Evolutionary conservation across 1,140 invertebrate species (phyloP).

Genomic region (Pteromalus puparum): DNA sequence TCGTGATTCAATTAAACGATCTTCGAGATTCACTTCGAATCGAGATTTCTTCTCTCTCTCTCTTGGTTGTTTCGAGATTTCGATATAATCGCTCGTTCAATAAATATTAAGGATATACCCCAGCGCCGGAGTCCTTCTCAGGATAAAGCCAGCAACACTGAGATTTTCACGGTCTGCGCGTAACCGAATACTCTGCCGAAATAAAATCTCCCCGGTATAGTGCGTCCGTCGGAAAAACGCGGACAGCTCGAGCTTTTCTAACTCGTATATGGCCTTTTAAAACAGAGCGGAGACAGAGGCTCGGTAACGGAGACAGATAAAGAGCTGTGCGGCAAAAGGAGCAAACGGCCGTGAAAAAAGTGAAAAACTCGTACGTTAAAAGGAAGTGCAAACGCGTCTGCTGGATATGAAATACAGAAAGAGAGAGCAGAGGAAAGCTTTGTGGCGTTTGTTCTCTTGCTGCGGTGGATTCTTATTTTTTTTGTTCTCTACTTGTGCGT

Average conservation of each 20-base stretch:
- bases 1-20: too few species aligned
- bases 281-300: not conserved
- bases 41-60: too few species aligned
- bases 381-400: not conserved
- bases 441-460: not conserved
- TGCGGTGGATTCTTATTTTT: not conserved
- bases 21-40: too few species aligned
- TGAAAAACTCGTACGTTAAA: not conserved
- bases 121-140: too few species aligned
- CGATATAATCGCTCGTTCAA: too few species aligned
- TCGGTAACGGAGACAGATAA: not conserved
- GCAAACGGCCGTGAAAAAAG: not conserved
- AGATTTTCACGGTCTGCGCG: not conserved
- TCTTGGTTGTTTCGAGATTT: too few species aligned
- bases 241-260: not conserved
- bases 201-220: not conserved
- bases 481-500: not conserved
- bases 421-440: not conserved
- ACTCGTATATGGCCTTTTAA: not conserved
- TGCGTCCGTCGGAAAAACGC: not conserved
- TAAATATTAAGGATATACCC: too few species aligned
- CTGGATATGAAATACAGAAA: not conserved
- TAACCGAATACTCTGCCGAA: constrained; percentile 8
- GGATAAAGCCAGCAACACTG: not conserved
- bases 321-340: not conserved